Conservation (phyloP, 2,888 invertebrate genomes). For the Macrophya alboannulata region DNA sequence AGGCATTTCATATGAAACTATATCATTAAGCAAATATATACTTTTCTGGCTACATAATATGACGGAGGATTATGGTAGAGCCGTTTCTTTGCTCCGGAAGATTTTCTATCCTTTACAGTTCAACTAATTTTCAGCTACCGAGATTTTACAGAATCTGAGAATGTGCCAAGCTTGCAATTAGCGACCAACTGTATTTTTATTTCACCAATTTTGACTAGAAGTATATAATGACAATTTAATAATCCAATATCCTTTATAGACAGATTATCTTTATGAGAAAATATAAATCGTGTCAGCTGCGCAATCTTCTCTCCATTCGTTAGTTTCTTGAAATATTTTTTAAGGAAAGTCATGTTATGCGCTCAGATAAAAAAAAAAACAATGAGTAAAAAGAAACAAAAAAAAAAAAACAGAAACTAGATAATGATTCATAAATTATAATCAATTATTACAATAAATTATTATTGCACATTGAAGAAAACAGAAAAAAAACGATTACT, state of each 20-base stretch:
- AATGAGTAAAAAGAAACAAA: neutral
- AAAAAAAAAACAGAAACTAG: neutral
- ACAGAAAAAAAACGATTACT: slow-evolving; percentile 70
- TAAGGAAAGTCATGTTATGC: neutral
- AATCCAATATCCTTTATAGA: slow-evolving; percentile 5
- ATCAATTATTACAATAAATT: slow-evolving; percentile 36
- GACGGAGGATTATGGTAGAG: slow-evolving; percentile 13
- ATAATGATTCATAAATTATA: slow-evolving; percentile 38
- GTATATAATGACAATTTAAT: slow-evolving; percentile 13
- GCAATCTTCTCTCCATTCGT: slow-evolving; percentile 36
- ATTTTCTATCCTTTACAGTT: neutral
- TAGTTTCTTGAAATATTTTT: slow-evolving; percentile 1
- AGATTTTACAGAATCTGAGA: neutral
- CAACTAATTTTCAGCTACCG: neutral
- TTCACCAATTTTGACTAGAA: slow-evolving; percentile 39
- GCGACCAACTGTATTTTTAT: neutral
- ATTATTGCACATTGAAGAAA: slow-evolving; percentile 76
- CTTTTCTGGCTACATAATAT: neutral
- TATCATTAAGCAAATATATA: slow-evolving; percentile 28
- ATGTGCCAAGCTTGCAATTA: slow-evolving; percentile 5
- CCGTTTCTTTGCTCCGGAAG: neutral
- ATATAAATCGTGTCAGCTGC: slow-evolving; percentile 3
- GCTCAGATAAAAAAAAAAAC: neutral
- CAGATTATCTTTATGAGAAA: neutral
- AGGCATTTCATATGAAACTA: neutral